phyloP scores from a whole-genome alignment of 2,888 invertebrate species.

The Drosophila fungiperda region DNA sequence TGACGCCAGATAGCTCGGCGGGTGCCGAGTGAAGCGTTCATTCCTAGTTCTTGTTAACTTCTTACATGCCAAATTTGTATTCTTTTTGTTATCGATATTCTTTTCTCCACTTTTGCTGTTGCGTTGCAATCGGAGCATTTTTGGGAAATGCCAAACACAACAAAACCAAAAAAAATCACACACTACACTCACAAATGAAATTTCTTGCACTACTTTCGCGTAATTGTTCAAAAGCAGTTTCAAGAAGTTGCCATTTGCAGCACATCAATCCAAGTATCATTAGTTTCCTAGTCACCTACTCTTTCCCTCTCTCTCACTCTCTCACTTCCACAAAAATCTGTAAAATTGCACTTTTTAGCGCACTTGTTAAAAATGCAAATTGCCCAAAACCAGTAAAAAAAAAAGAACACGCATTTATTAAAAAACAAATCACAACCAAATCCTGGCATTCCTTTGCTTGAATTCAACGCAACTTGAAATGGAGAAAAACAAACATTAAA shows the following conservation, averaged over 20 bases:
- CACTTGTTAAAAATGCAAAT: constrained; percentile 84
- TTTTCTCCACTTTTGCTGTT: constrained; percentile 4
- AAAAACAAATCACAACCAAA: not conserved
- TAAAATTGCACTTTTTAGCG: constrained; percentile 83
- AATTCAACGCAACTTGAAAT: constrained; percentile 27
- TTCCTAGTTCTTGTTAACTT: constrained; percentile 46
- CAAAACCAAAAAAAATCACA: not conserved
- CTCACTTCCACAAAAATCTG: constrained; percentile 3
- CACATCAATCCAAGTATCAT: constrained; percentile 20
- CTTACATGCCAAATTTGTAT: constrained; percentile 74
- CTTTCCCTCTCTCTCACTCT: not conserved
- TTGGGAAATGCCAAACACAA: constrained; percentile 30
- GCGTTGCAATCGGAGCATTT: constrained; percentile 29
- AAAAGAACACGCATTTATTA: constrained; percentile 1
- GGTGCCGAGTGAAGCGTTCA: constrained; percentile 82
- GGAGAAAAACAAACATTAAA: constrained; percentile 59
- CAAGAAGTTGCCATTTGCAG: constrained; percentile 78
- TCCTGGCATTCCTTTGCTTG: constrained; percentile 19
- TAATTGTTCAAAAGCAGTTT: constrained; percentile 68
- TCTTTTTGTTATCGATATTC: constrained; percentile 3
- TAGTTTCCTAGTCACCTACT: constrained; percentile 1
- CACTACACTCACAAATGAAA: constrained; percentile 68
- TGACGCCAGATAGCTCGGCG: constrained; percentile 89
- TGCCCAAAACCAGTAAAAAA: constrained; percentile 38
- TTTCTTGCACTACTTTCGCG: constrained; percentile 83